Base-by-base conservation (phyloP, 2,113 vertebrate species). In the Struthidea cinerea region DNA sequence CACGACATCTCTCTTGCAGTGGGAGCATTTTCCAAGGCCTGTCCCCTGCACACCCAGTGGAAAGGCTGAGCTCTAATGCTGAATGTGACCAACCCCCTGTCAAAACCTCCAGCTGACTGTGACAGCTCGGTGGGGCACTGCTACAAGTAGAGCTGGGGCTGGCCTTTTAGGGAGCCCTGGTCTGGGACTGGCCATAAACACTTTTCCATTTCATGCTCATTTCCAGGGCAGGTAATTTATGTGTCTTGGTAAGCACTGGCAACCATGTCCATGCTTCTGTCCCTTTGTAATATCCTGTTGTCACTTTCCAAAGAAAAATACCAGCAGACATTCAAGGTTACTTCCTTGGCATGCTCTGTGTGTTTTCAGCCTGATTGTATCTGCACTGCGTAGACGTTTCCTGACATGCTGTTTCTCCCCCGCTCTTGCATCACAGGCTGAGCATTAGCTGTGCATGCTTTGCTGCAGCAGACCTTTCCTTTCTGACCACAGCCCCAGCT, bases 251-350 rank as follows among this genome's bases (percentile, higher is more conserved):
- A 69, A 93, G 93, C 64, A 35, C 69, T 82, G 86, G 90, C 69
- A 93, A 33, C 73, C 32, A 10, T 13, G 73, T 87, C 92, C 76
- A 13, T 73, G 52, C 68, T 92, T 94, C 76, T 89, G 88, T 84
- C 92, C 79, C 73, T 89, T 74, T 74, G 85, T 93, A 91, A 96
- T 87, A 96, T 93, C 92, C 95, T 96, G 92, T 96, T 96, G 96
- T 93, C 95, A 41, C 93, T 95, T 94, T 93, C 85, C 90, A 86
- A 76, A 93, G 92, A 84, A 90, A 92, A 96, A 96, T 92, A 96
- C 93, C 93, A 96, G 93, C 86, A 90, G 90, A 94, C 65, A 75
- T 87, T 78, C 96, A 96, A 97, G 95, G 96, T 94, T 95, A 97
- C 86, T 94, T 96, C 92, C 95, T 94, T 94, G 90, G 92, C 95